phyloP scores from a whole-genome alignment of 2,888 invertebrate genomes.

The Hypomecis atomaria region DNA sequence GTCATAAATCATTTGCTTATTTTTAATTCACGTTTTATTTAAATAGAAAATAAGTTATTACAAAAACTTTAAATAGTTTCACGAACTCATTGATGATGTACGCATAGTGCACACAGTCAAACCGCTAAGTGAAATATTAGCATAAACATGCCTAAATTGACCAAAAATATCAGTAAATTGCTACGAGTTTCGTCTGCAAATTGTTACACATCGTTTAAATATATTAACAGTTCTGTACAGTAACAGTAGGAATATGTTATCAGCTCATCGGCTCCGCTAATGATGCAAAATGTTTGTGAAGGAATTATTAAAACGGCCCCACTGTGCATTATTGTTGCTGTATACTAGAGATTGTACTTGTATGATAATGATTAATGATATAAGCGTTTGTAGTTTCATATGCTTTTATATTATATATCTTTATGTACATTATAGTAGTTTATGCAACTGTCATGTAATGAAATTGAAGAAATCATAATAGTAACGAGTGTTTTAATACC shows the following conservation, averaged over 20 bases:
- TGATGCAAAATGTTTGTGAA: slow-evolving; percentile 53
- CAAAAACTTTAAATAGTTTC: no score
- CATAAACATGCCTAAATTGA: neutral
- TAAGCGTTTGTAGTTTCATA: neutral
- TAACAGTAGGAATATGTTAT: slow-evolving; percentile 48
- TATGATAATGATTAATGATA: neutral
- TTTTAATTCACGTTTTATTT: no score
- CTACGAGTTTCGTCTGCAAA: slow-evolving; percentile 14
- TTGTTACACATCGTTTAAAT: slow-evolving; percentile 37
- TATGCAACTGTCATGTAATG: no score
- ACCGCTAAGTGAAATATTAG: neutral
- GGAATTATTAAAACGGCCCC: slow-evolving; percentile 57
- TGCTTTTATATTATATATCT: no score
- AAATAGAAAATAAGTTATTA: no score
- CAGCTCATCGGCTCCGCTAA: slow-evolving; percentile 39
- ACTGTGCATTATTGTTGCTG: neutral
- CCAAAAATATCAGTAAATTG: slow-evolving; percentile 17
- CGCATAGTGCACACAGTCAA: neutral
- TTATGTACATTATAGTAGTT: no score
- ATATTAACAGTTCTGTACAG: slow-evolving; percentile 41
- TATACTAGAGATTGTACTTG: neutral
- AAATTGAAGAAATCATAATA: no score
- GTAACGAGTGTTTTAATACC: no score
- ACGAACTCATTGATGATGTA: neutral
- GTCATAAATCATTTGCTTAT: no score